A percentile compares a stretch with the other conserved stretches of the same genome.
Evolutionary conservation across 2,888 invertebrate species (phyloP).

Genomic region (Notodonta dromedarius): DNA sequence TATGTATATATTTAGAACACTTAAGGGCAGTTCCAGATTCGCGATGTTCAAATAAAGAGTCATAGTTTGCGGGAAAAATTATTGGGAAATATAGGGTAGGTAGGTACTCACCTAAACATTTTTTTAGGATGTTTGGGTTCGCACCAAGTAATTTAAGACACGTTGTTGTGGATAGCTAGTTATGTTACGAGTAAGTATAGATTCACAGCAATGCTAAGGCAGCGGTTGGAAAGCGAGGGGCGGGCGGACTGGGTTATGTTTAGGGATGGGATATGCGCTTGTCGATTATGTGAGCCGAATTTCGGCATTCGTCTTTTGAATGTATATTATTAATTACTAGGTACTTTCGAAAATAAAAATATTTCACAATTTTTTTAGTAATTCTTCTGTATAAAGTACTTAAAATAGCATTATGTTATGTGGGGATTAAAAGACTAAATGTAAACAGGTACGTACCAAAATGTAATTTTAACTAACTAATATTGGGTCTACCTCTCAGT

Average conservation of each 20-base stretch:
- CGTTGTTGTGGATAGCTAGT: constrained; percentile 14
- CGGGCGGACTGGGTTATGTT: constrained; percentile 28
- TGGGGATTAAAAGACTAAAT: too few species aligned
- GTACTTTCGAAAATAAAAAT: too few species aligned
- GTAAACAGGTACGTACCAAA: too few species aligned
- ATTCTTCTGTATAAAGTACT: too few species aligned
- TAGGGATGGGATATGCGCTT: constrained; percentile 40
- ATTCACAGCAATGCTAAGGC: constrained; percentile 28
- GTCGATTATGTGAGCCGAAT: neutral
- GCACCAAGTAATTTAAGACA: constrained; percentile 23
- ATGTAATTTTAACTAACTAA: too few species aligned
- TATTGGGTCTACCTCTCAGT: too few species aligned
- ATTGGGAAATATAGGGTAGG: neutral
- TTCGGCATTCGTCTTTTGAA: neutral
- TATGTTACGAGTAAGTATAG: constrained; percentile 18
- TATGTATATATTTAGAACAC: neutral
- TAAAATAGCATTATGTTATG: too few species aligned
- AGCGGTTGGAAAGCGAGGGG: constrained; percentile 40
- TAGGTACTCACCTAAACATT: neutral
- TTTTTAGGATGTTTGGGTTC: constrained; percentile 11
- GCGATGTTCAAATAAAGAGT: neutral
- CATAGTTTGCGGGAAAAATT: neutral
- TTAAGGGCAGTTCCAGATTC: neutral
- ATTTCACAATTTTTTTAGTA: too few species aligned
- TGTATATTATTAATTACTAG: neutral